These are phyloP conservation scores for Pyrrhia umbra DNA, from an alignment of 2,888 invertebrate species.

Conservation along the genomic window DNA sequence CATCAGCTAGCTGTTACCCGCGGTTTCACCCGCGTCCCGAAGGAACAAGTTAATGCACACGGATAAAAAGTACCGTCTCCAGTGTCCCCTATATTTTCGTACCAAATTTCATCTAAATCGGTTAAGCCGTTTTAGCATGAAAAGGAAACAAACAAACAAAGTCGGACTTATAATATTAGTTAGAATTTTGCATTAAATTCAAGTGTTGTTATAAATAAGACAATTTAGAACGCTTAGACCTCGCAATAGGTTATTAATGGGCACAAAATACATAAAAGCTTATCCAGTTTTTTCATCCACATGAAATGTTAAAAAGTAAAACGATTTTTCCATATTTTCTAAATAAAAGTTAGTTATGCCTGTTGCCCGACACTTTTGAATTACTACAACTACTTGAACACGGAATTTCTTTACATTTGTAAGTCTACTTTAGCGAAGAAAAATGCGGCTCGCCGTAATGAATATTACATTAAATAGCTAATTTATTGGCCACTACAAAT, in stretches of 20 bases:
- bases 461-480: conserved; percentile 62
- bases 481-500: conserved; percentile 57
- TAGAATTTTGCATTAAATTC: not conserved
- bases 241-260: not conserved
- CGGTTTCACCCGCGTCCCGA: no score
- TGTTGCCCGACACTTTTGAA: conserved; percentile 43
- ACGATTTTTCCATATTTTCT: conserved; percentile 38
- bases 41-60: no score
- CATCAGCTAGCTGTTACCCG: no score
- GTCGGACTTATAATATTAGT: no score
- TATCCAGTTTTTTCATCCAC: conserved; percentile 1
- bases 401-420: conserved; percentile 52
- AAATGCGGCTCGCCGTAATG: conserved; percentile 58
- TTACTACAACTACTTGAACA: conserved; percentile 36
- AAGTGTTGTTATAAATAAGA: not conserved
- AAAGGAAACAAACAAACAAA: no score
- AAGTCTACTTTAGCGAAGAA: conserved; percentile 44
- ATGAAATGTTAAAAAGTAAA: conserved; percentile 1
- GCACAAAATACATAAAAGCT: not conserved
- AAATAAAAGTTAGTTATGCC: conserved; percentile 41
- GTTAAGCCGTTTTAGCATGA: no score
- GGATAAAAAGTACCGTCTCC: no score
- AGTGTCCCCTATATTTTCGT: no score
- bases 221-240: not conserved
- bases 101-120: no score